Evolutionary conservation across 92 coral and sea anemone genomes (phyloP).

Genomic region (Bergia sp.): DNA sequence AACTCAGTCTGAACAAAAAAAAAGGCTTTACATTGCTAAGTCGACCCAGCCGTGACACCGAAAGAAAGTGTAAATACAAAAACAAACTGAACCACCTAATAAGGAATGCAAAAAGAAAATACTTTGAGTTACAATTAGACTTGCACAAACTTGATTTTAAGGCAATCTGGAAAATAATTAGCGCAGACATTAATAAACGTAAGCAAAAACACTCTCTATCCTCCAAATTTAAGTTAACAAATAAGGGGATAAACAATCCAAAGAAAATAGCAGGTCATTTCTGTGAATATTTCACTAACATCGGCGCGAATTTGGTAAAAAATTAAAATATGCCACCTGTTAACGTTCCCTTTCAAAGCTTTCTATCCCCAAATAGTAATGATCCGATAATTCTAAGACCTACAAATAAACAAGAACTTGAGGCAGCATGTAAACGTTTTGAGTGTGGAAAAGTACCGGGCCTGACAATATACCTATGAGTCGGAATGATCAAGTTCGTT

Average conservation of each 20-base stretch:
- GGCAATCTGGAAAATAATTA: constrained; percentile 24
- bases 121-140: constrained; percentile 32
- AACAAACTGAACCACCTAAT: neutral
- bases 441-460: constrained; percentile 20
- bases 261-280: neutral
- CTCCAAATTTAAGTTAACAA: neutral
- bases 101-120: constrained; percentile 33
- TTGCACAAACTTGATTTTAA: constrained; percentile 20
- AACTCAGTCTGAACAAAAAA: constrained; percentile 31
- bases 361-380: neutral
- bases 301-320: constrained; percentile 32
- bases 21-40: constrained; percentile 3
- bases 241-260: neutral
- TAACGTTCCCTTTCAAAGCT: constrained; percentile 2
- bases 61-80: constrained; percentile 31
- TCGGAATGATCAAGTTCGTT: neutral
- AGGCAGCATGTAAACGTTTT: neutral
- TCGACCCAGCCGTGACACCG: neutral
- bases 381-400: constrained; percentile 26
- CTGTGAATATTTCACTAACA: constrained; percentile 39
- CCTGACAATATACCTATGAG: constrained; percentile 15
- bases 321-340: constrained; percentile 22
- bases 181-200: neutral
- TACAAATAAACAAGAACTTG: constrained; percentile 19
- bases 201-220: neutral